phyloP scores from a whole-genome alignment of 2,797 vertebrate species.

The Setipinna tenuifilis region DNA sequence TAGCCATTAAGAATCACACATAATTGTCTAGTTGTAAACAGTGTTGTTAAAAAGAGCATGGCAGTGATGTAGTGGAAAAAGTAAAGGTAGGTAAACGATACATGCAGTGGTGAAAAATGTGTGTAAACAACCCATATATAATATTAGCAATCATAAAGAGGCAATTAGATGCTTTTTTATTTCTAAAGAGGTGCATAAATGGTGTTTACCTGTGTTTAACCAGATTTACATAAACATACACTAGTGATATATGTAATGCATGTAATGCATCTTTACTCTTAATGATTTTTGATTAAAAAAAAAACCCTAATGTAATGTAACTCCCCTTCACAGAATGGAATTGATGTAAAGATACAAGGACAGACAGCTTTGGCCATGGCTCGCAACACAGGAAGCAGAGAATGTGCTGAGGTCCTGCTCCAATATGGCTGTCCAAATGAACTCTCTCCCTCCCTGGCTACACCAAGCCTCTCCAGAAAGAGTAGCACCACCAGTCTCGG shows the following conservation, averaged over 20 bases:
- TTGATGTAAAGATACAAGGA: slow-evolving; percentile 85
- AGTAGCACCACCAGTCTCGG: slow-evolving; percentile 90
- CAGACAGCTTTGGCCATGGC: slow-evolving; percentile 86
- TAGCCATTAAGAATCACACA: background rate
- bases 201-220: too few relatives aligned
- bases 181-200: too few relatives aligned
- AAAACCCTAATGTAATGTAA: background rate
- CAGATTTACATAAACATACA: background rate
- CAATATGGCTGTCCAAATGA: slow-evolving; percentile 90
- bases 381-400: slow-evolving; percentile 83
- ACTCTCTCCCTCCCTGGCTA: slow-evolving; percentile 77
- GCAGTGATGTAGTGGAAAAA: too few relatives aligned
- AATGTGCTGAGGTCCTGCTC: slow-evolving; percentile 87
- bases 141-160: too few relatives aligned
- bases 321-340: slow-evolving; percentile 79
- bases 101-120: too few relatives aligned
- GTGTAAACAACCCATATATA: too few relatives aligned
- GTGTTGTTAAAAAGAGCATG: background rate
- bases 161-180: too few relatives aligned
- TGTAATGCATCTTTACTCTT: background rate
- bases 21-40: background rate
- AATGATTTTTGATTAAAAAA: background rate
- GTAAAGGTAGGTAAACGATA: too few relatives aligned
- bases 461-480: slow-evolving; percentile 82
- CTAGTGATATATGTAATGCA: background rate